Evolutionary conservation across 1,140 invertebrate genomes (phyloP).

Genomic region (Solenopsis invicta): DNA sequence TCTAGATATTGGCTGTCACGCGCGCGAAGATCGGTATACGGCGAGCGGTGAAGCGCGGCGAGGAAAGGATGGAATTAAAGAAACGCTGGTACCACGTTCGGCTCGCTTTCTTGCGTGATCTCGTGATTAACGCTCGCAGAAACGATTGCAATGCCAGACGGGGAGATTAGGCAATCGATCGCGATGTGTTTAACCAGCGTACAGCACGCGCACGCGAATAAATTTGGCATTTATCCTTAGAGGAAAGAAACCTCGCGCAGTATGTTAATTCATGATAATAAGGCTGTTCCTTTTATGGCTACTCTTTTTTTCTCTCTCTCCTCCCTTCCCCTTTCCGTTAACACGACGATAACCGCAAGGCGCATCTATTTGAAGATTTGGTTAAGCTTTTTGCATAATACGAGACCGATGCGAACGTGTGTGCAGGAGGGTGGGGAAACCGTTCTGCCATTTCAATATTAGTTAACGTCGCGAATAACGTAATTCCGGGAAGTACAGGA

Average conservation of each 20-base stretch:
- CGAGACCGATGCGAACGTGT: not conserved
- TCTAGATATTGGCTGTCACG: slow-evolving; percentile 42
- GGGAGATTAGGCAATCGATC: slow-evolving; percentile 26
- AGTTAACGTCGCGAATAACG: slow-evolving; percentile 33
- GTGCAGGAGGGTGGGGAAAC: too few relatives aligned
- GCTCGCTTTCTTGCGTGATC: slow-evolving; percentile 14
- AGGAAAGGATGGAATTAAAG: not conserved
- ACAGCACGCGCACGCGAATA: slow-evolving; percentile 26
- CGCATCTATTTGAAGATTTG: slow-evolving; percentile 21
- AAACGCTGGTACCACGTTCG: not conserved
- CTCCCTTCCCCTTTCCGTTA: not conserved
- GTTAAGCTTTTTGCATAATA: slow-evolving; percentile 19
- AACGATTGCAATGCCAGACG: slow-evolving; percentile 13
- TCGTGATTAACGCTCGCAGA: slow-evolving; percentile 35
- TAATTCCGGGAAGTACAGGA: slow-evolving; percentile 20
- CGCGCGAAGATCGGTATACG: not conserved
- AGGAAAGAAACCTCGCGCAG: not conserved
- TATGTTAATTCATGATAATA: slow-evolving; percentile 52
- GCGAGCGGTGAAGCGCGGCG: not conserved
- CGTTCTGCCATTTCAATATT: slow-evolving; percentile 32
- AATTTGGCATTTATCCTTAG: slow-evolving; percentile 24
- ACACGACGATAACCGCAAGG: not conserved
- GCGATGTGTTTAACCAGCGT: slow-evolving; percentile 27
- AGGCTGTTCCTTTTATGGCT: slow-evolving; percentile 2
- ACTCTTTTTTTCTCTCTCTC: slow-evolving; percentile 16